Conservation (phyloP, 2,888 invertebrate species). For the Lampropteryx suffumata region DNA sequence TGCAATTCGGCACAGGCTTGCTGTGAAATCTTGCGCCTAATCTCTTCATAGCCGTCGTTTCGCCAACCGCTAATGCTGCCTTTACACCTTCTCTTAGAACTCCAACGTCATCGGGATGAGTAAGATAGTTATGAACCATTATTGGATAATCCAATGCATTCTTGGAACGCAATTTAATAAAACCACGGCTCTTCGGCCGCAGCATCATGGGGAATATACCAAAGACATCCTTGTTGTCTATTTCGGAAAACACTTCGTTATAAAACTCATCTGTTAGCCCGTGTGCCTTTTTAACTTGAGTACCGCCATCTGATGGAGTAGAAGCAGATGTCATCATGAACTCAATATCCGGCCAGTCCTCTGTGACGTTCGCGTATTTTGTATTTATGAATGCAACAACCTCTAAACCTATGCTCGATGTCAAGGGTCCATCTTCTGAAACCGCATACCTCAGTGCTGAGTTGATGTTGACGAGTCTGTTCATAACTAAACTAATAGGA, state of each 20-base stretch:
- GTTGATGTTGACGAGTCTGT: constrained; percentile 91
- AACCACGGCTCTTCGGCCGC: constrained; percentile 93
- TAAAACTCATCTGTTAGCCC: constrained; percentile 92
- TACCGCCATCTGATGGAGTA: constrained; percentile 92
- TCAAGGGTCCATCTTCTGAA: constrained; percentile 93
- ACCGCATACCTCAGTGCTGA: constrained; percentile 92
- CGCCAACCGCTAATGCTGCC: constrained; percentile 90
- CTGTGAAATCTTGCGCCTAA: constrained; percentile 91
- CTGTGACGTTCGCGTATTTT: constrained; percentile 92
- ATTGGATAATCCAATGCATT: constrained; percentile 92
- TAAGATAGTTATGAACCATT: constrained; percentile 95
- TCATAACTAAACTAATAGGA: constrained; percentile 91
- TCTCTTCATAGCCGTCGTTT: constrained; percentile 89
- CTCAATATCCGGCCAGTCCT: constrained; percentile 96
- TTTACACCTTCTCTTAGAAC: constrained; percentile 94
- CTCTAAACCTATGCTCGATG: constrained; percentile 93
- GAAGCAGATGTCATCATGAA: constrained; percentile 94
- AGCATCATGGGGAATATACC: constrained; percentile 95
- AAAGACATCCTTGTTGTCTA: constrained; percentile 89
- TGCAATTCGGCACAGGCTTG: constrained; percentile 91
- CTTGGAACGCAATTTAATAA: constrained; percentile 86
- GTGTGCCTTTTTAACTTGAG: constrained; percentile 90
- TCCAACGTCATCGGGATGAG: constrained; percentile 92
- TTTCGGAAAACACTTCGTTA: constrained; percentile 87
- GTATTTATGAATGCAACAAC: constrained; percentile 94